Conservation (phyloP, 1,140 invertebrate species). For the Drosophila pseudoobscura region DNA sequence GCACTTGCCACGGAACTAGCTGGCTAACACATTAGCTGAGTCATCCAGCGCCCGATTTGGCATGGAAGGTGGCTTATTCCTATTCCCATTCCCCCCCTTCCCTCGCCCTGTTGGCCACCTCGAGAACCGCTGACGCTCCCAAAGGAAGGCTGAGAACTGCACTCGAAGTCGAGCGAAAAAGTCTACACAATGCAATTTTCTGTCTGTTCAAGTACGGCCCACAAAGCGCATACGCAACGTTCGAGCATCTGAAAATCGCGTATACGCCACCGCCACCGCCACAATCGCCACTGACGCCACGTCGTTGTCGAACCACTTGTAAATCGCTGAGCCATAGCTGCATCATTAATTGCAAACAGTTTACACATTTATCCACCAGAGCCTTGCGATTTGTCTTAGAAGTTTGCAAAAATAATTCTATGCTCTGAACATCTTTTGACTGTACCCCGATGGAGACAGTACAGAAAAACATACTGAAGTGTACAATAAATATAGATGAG, state of each 20-base stretch:
- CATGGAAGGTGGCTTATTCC: constrained; percentile 21
- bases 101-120: too few species aligned
- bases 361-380: constrained; percentile 17
- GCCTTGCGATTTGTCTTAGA: constrained; percentile 53
- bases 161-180: constrained; percentile 6
- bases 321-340: constrained; percentile 72
- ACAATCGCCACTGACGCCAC: not conserved
- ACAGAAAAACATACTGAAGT: too few species aligned
- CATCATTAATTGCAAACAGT: constrained; percentile 65
- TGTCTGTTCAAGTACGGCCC: constrained; percentile 49
- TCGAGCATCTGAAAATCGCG: constrained; percentile 57
- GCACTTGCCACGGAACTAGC: constrained; percentile 28
- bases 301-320: constrained; percentile 35
- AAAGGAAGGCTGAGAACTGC: constrained; percentile 72
- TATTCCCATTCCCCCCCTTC: not conserved
- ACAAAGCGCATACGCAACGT: constrained; percentile 62
- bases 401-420: too few species aligned
- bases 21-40: constrained; percentile 43
- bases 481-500: too few species aligned
- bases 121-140: constrained; percentile 31
- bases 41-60: constrained; percentile 48
- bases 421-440: constrained; percentile 28
- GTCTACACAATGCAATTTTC: constrained; percentile 13
- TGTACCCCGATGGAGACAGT: not conserved
- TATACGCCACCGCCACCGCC: constrained; percentile 55